phyloP scores from a whole-genome alignment of 2,113 vertebrate species.

The Osmerus eperlanus region DNA sequence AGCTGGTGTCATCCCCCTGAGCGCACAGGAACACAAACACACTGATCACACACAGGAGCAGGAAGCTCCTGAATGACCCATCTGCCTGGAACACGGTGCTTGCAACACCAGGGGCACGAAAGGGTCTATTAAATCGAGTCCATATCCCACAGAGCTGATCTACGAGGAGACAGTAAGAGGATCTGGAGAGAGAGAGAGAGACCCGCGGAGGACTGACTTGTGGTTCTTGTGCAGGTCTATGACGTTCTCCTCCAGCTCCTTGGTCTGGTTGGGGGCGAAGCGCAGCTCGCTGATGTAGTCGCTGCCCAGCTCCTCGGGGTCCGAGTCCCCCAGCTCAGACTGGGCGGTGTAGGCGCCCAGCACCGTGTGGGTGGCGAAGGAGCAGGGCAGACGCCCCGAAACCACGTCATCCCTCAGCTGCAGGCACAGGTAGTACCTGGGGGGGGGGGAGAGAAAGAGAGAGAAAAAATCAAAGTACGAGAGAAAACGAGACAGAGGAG shows the following conservation, averaged over 20 bases:
- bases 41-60: too few relatives aligned
- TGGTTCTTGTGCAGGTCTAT: slow-evolving; percentile 94
- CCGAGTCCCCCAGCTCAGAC: slow-evolving; percentile 93
- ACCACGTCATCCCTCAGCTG: slow-evolving; percentile 93
- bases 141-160: background rate
- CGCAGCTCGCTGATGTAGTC: slow-evolving; percentile 90
- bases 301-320: slow-evolving; percentile 82
- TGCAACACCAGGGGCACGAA: too few relatives aligned
- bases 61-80: too few relatives aligned
- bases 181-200: background rate
- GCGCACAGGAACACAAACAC: background rate
- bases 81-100: too few relatives aligned
- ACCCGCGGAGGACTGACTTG: slow-evolving; percentile 72
- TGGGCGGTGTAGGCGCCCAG: slow-evolving; percentile 93
- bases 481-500: background rate
- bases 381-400: slow-evolving; percentile 92
- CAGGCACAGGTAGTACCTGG: slow-evolving; percentile 94
- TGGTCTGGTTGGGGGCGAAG: slow-evolving; percentile 92
- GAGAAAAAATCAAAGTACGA: background rate
- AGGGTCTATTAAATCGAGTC: background rate
- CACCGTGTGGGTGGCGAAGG: slow-evolving; percentile 88
- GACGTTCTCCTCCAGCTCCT: slow-evolving; percentile 94
- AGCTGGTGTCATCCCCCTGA: slow-evolving; percentile 95
- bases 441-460: background rate
- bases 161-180: background rate